Conservation (phyloP, 2,797 vertebrate species). For the Sebastolobus alascanus region DNA sequence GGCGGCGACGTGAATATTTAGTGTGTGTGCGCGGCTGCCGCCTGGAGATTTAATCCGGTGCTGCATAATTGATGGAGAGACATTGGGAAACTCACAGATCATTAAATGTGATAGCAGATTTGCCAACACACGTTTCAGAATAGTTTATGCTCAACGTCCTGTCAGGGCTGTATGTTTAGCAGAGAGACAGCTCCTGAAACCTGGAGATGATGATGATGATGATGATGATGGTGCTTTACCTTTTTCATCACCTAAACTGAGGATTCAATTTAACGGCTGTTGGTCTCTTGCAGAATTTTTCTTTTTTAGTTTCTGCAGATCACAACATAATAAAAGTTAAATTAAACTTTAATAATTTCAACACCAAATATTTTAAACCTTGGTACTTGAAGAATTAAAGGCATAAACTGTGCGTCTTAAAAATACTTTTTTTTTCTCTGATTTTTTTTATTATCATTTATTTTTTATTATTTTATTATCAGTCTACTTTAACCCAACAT, state of each 20-base stretch:
- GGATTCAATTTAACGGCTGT: background rate
- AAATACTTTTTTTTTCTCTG: too few species aligned
- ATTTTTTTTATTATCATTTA: too few species aligned
- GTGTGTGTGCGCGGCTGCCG: slow-evolving; percentile 56
- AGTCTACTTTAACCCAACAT: background rate
- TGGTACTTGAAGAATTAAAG: background rate
- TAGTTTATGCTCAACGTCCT: slow-evolving; percentile 62
- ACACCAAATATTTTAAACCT: background rate
- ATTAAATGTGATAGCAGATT: slow-evolving; percentile 78
- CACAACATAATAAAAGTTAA: background rate
- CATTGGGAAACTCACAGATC: slow-evolving; percentile 75
- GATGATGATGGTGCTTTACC: background rate
- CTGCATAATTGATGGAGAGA: slow-evolving; percentile 77
- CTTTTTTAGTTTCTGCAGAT: background rate
- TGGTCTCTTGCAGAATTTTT: accelerated
- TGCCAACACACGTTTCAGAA: slow-evolving; percentile 74
- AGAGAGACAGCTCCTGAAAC: slow-evolving; percentile 37
- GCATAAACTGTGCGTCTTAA: too few species aligned
- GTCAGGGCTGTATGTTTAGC: slow-evolving; percentile 33
- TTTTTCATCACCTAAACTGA: background rate
- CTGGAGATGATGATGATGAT: background rate
- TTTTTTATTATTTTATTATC: background rate
- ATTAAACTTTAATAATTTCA: background rate
- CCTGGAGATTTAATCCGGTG: slow-evolving; percentile 69
- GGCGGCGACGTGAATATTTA: slow-evolving; percentile 69